Evolutionary conservation across 2,888 invertebrate genomes (phyloP).

Genomic region (Mystacides longicornis): DNA sequence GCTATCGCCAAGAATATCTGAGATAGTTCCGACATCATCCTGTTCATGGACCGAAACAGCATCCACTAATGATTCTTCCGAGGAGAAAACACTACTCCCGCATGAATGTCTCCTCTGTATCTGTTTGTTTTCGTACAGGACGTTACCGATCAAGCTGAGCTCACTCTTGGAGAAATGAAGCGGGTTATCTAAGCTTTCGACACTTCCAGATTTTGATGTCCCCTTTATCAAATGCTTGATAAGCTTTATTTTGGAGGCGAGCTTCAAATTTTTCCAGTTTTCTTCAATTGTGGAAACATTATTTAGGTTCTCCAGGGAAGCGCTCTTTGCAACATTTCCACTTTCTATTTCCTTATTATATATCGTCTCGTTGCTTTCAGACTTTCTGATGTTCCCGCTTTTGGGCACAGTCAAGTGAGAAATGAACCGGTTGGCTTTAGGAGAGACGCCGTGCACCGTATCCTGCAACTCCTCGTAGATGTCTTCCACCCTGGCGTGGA

Average conservation of each 20-base stretch:
- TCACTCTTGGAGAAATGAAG: constrained; percentile 20
- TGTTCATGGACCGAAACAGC: constrained; percentile 4
- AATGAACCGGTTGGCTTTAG: constrained; percentile 14
- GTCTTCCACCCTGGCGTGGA: constrained; percentile 42
- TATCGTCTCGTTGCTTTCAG: constrained; percentile 9
- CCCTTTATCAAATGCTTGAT: constrained; percentile 16
- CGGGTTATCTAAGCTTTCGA: constrained; percentile 1
- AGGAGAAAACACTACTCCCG: constrained; percentile 6
- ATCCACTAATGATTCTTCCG: constrained; percentile 10
- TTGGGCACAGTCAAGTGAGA: constrained; percentile 14
- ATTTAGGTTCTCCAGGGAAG: constrained; percentile 15
- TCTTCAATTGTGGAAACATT: background rate
- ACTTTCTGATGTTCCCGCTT: constrained; percentile 12
- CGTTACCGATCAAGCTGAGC: constrained; percentile 17
- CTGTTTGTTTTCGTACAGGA: constrained; percentile 7
- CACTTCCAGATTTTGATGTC: background rate
- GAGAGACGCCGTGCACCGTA: constrained; percentile 12
- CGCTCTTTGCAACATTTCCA: constrained; percentile 3
- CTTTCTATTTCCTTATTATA: background rate
- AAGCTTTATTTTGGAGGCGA: constrained; percentile 15
- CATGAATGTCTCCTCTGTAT: constrained; percentile 3
- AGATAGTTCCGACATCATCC: constrained; percentile 9
- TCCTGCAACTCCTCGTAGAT: constrained; percentile 41
- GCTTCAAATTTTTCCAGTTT: constrained; percentile 12
- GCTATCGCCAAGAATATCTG: constrained; percentile 9